phyloP scores from a whole-genome alignment of 2,888 invertebrate species.

The Drosophila phalerata region DNA sequence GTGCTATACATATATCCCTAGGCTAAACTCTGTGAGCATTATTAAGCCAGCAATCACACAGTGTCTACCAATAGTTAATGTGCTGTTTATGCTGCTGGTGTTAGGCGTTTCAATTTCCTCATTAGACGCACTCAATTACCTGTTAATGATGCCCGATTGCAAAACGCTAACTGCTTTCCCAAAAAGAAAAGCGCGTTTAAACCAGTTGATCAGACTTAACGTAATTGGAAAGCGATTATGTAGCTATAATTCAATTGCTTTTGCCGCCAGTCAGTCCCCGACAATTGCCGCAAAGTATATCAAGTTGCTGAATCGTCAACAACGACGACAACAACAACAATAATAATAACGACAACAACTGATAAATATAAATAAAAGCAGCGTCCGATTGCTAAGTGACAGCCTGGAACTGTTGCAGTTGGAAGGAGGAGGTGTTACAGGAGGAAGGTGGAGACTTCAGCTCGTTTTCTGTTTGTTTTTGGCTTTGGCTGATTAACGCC shows the following conservation, averaged over 20 bases:
- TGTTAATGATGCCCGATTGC: slow-evolving; percentile 31
- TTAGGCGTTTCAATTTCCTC: slow-evolving; percentile 67
- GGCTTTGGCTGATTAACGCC: slow-evolving; percentile 54
- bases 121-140: slow-evolving; percentile 75
- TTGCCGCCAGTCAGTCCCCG: slow-evolving; percentile 25
- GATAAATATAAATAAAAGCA: slow-evolving; percentile 43
- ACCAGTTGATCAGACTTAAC: slow-evolving; percentile 68
- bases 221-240: slow-evolving; percentile 78
- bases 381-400: slow-evolving; percentile 16
- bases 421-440: not conserved
- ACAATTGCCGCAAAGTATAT: slow-evolving; percentile 17
- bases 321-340: slow-evolving; percentile 21
- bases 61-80: not conserved
- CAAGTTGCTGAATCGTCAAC: slow-evolving; percentile 21
- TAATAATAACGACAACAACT: slow-evolving; percentile 14
- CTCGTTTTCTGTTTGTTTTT: slow-evolving; percentile 55
- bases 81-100: not conserved
- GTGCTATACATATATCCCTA: slow-evolving; percentile 26
- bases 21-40: not conserved
- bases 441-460: slow-evolving; percentile 11
- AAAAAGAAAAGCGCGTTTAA: slow-evolving; percentile 57
- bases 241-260: slow-evolving; percentile 64
- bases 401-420: slow-evolving; percentile 8
- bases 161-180: slow-evolving; percentile 54
- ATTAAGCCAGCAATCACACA: not conserved